phyloP scores from a whole-genome alignment of 1,140 invertebrate genomes.

The Heterodera carotae region DNA sequence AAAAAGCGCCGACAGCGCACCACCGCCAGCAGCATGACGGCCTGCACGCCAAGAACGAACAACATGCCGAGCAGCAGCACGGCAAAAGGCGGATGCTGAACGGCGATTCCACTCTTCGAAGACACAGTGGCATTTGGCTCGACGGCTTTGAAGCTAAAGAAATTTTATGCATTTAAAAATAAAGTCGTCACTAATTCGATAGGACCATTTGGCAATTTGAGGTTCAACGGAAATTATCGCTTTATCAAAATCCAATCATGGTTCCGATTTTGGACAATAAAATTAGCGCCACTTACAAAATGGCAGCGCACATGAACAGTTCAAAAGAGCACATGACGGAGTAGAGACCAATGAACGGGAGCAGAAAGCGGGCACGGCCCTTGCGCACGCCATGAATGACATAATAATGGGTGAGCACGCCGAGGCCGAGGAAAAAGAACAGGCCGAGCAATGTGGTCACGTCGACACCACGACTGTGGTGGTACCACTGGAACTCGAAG shows the following conservation, averaged over 20 bases:
- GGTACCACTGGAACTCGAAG: conserved; percentile 65
- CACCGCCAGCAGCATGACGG: conserved; percentile 30
- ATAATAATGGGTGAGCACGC: conserved; percentile 52
- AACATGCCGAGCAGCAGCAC: conserved; percentile 36
- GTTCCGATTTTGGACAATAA: too few relatives aligned
- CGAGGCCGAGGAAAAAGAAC: conserved; percentile 54
- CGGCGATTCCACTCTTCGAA: not conserved
- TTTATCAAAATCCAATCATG: too few relatives aligned
- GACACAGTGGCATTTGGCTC: conserved; percentile 15
- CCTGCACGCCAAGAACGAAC: conserved; percentile 36
- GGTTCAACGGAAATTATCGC: too few relatives aligned
- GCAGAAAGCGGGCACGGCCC: conserved; percentile 45
- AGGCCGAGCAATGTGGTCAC: conserved; percentile 56
- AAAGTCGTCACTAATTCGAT: too few relatives aligned
- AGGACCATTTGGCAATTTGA: too few relatives aligned
- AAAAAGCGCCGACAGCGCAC: conserved; percentile 36
- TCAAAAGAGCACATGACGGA: conserved; percentile 49
- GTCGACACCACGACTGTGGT: conserved; percentile 58
- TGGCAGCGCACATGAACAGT: conserved; percentile 34
- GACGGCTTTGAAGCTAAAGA: conserved; percentile 39
- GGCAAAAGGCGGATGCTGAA: conserved; percentile 33
- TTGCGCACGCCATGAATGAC: conserved; percentile 58
- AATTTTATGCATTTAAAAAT: too few relatives aligned
- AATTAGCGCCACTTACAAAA: conserved; percentile 39
- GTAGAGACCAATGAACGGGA: conserved; percentile 64